Conservation (phyloP, 2,113 vertebrate species). For the Corythornis vintsioides region DNA sequence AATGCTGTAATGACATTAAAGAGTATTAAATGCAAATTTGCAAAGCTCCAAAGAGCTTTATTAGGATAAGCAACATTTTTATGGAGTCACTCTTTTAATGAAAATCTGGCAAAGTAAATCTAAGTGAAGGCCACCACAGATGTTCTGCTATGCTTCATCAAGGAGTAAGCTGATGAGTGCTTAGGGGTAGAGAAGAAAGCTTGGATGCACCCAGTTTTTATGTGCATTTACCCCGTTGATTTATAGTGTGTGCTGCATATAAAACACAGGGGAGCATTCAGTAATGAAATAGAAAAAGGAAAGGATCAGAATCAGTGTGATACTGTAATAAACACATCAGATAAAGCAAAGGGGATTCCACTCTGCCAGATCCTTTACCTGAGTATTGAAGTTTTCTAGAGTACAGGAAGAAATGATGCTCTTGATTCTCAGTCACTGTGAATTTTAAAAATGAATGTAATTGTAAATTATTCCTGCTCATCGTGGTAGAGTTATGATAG, state of each 20-base stretch:
- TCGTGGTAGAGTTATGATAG: not conserved
- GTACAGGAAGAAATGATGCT: not conserved
- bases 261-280: slow-evolving; percentile 4
- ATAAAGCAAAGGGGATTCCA: not conserved
- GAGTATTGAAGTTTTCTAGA: not conserved
- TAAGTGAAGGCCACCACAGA: slow-evolving; percentile 59
- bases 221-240: not conserved
- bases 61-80: slow-evolving; percentile 71
- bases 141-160: slow-evolving; percentile 49
- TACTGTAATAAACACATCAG: not conserved
- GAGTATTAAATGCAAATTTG: slow-evolving; percentile 76
- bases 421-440: not conserved
- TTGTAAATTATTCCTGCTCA: not conserved
- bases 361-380: not conserved
- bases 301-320: not conserved
- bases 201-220: not conserved
- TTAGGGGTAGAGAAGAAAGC: not conserved
- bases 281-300: not conserved
- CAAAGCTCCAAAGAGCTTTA: slow-evolving; percentile 70
- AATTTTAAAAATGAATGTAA: not conserved
- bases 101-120: slow-evolving; percentile 72
- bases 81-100: slow-evolving; percentile 73
- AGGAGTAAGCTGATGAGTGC: slow-evolving; percentile 13
- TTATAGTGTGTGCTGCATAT: not conserved
- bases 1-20: slow-evolving; percentile 73